Evolutionary conservation across 2,888 invertebrate genomes (phyloP).

Genomic region (Rhingia campestris): DNA sequence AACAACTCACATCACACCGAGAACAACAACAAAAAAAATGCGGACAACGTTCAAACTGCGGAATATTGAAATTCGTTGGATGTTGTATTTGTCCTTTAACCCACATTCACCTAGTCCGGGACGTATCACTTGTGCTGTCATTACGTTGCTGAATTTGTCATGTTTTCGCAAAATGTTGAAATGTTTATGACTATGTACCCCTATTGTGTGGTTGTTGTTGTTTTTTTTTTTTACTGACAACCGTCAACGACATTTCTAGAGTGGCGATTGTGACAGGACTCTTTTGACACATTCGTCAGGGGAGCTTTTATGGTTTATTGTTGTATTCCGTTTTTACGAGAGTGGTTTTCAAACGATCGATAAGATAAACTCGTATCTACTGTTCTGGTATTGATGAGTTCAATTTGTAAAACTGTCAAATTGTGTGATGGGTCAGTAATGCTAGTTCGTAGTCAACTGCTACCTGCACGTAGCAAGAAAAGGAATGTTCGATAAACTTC

Average conservation of each 20-base stretch:
- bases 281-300: neutral
- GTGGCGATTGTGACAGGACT: neutral
- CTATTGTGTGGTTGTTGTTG: neutral
- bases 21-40: neutral
- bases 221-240: conserved; percentile 3
- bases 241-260: conserved; percentile 18
- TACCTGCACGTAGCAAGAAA: no score
- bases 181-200: conserved; percentile 15
- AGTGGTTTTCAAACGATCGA: neutral
- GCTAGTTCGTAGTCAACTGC: no score
- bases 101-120: neutral
- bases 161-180: conserved; percentile 39
- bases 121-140: conserved; percentile 7
- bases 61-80: conserved; percentile 36
- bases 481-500: no score
- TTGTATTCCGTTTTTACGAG: neutral
- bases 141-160: conserved; percentile 9
- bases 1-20: neutral
- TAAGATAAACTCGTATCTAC: neutral
- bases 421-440: no score
- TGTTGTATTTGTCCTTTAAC: neutral
- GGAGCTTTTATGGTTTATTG: neutral
- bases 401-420: no score
- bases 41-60: neutral
- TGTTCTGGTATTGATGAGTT: no score